These are phyloP conservation scores for Cephalophus harveyi DNA, from an alignment of 2,113 vertebrate genomes.

Conservation along the genomic window DNA sequence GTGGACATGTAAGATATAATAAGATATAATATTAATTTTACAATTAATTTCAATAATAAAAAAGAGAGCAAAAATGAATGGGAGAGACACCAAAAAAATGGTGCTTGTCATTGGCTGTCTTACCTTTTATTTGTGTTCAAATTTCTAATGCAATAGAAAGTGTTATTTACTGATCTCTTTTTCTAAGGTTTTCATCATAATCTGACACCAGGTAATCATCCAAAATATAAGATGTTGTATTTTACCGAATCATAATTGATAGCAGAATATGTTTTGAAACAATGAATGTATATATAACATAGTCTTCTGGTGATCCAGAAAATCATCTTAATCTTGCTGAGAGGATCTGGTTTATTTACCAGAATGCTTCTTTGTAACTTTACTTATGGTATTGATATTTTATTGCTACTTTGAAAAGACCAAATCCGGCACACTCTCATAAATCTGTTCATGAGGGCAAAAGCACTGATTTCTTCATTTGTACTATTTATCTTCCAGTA, in stretches of 20 bases:
- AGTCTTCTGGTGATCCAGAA: neutral
- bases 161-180: constrained; percentile 80
- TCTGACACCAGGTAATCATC: constrained; percentile 75
- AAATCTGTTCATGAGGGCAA: constrained; percentile 64
- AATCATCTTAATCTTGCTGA: neutral
- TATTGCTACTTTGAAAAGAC: neutral
- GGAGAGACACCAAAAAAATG: constrained; percentile 14
- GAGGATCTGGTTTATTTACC: neutral
- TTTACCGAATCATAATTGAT: constrained; percentile 77
- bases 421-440: constrained; percentile 65
- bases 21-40: neutral
- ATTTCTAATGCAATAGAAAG: constrained; percentile 69
- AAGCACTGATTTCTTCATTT: constrained; percentile 62
- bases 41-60: constrained; percentile 3
- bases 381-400: neutral
- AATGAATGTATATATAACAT: neutral
- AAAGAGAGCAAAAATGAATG: neutral
- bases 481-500: constrained; percentile 60
- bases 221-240: constrained; percentile 76
- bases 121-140: constrained; percentile 60
- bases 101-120: constrained; percentile 27
- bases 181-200: constrained; percentile 82
- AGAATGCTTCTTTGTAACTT: neutral
- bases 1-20: constrained; percentile 23
- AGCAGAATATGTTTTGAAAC: neutral